Evolutionary conservation across 2,113 vertebrate genomes (phyloP).

Genomic region (Plectropomus leopardus): DNA sequence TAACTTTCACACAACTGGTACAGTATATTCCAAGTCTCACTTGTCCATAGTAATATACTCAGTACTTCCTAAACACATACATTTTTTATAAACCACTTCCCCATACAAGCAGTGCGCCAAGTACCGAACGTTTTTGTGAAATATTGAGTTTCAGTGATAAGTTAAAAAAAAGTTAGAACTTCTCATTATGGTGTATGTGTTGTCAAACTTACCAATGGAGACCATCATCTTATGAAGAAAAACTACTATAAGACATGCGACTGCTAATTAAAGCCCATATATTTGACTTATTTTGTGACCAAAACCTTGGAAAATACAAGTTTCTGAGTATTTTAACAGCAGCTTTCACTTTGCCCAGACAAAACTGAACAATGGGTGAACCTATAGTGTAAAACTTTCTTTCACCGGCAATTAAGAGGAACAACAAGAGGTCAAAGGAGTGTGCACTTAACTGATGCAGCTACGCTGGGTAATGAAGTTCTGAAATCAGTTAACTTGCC

Average conservation of each 20-base stretch:
- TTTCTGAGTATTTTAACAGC: background rate
- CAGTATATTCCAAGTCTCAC: too few relatives aligned
- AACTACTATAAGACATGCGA: too few relatives aligned
- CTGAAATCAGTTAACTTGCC: background rate
- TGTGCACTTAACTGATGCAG: too few relatives aligned
- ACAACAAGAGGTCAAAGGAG: background rate
- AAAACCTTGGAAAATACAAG: background rate
- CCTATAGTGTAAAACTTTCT: too few relatives aligned
- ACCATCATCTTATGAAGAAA: too few relatives aligned
- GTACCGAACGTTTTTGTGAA: too few relatives aligned
- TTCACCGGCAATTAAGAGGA: background rate
- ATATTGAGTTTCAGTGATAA: too few relatives aligned
- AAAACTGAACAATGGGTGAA: background rate
- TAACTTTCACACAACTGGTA: background rate
- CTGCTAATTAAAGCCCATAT: background rate
- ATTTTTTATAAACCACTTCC: too few relatives aligned
- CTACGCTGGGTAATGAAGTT: background rate
- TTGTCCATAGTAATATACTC: too few relatives aligned
- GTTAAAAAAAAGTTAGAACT: background rate
- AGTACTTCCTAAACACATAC: too few relatives aligned
- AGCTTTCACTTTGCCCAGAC: background rate
- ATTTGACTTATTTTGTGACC: background rate
- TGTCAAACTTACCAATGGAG: background rate
- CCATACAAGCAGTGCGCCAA: too few relatives aligned
- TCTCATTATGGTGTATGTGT: background rate